Percentiles rank a stretch among this genome's conserved stretches.
These are phyloP conservation scores for Psittacula echo DNA, from an alignment of 2,797 vertebrate genomes.

Conservation along the genomic window DNA sequence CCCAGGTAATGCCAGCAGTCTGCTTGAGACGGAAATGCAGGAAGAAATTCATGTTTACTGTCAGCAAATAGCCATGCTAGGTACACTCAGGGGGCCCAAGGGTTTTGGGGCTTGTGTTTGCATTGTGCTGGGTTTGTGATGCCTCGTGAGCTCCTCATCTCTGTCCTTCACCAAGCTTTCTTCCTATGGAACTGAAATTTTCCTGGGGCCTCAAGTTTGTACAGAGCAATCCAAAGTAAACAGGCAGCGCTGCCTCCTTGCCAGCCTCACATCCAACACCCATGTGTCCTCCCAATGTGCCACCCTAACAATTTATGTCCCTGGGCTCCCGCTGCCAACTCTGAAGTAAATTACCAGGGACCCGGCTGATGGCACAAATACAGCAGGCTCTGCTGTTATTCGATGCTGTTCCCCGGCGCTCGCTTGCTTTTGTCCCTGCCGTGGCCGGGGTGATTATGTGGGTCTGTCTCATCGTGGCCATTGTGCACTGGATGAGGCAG, in stretches of 20 bases:
- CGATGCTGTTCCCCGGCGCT: rapidly evolving
- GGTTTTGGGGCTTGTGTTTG: background rate
- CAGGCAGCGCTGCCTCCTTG: background rate
- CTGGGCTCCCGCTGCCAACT: background rate
- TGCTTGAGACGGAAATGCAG: background rate
- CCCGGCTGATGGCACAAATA: background rate
- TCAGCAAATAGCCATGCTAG: background rate
- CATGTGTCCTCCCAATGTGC: rapidly evolving
- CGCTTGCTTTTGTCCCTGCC: background rate
- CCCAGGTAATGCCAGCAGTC: background rate
- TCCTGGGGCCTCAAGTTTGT: background rate
- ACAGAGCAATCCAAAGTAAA: background rate
- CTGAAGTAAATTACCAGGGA: background rate
- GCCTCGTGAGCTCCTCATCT: background rate
- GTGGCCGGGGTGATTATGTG: background rate
- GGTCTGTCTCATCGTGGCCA: conserved; percentile 34
- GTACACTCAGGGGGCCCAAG: background rate
- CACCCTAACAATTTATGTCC: background rate
- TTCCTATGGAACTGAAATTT: background rate
- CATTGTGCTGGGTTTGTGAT: background rate
- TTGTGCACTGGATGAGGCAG: conserved; percentile 15
- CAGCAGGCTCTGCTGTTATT: background rate
- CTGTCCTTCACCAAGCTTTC: background rate
- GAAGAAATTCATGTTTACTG: background rate
- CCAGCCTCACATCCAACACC: background rate